A percentile compares a stretch with the other conserved stretches of the same genome.
These are phyloP conservation scores for Agrypnia vestita DNA, from an alignment of 1,140 invertebrate genomes.

Conservation along the genomic window DNA sequence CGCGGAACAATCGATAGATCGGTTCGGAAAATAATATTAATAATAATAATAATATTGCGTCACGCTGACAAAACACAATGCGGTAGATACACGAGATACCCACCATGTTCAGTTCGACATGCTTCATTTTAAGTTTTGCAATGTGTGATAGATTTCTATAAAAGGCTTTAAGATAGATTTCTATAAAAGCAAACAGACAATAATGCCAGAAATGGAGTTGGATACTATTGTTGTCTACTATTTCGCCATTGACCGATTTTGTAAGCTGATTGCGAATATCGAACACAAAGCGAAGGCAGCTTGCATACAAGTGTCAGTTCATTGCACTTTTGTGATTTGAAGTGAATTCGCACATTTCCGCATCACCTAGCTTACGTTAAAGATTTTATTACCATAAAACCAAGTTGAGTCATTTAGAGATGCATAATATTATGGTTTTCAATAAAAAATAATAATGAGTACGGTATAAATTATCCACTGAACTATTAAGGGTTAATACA, in stretches of 20 bases:
- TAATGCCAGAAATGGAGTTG: conserved; percentile 36
- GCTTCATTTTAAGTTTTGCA: no score
- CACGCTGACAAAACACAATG: not conserved
- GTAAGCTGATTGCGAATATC: conserved; percentile 1
- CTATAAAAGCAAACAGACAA: conserved; percentile 19
- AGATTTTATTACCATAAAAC: no score
- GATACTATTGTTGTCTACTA: conserved; percentile 26
- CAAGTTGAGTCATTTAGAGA: no score
- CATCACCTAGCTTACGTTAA: no score
- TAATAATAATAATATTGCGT: conserved; percentile 17
- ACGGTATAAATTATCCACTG: no score
- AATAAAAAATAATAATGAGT: no score
- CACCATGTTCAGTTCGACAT: no score
- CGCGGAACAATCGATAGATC: not conserved
- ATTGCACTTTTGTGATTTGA: no score
- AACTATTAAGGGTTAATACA: no score
- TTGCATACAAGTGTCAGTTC: not conserved
- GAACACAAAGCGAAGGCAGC: not conserved
- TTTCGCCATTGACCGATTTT: conserved; percentile 30
- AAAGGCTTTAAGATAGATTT: not conserved
- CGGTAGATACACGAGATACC: no score
- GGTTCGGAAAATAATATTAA: conserved; percentile 7
- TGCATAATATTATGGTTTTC: no score
- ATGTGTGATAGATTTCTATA: not conserved
- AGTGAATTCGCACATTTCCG: no score